These are phyloP conservation scores for Peromyscus eremicus DNA, from an alignment of 2,797 vertebrate species.

Conservation along the genomic window DNA sequence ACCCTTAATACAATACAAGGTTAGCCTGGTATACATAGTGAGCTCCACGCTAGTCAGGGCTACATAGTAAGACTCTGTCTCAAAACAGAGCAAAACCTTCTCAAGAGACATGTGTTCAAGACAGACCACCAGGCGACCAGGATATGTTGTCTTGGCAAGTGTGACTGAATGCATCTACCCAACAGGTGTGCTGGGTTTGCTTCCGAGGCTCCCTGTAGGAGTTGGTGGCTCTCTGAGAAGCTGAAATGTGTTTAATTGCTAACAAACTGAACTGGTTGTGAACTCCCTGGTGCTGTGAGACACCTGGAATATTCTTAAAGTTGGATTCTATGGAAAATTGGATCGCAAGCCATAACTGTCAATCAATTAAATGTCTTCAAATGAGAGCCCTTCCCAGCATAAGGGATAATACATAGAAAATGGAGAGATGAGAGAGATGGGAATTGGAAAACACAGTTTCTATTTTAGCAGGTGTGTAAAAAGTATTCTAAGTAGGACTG, in stretches of 20 bases:
- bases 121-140: background rate
- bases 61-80: background rate
- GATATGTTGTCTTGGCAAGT: background rate
- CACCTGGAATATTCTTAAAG: background rate
- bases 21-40: background rate
- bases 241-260: background rate
- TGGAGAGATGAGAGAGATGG: fast-evolving
- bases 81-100: background rate
- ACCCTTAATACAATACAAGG: background rate
- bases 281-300: background rate
- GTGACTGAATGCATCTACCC: background rate
- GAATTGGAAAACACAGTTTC: background rate
- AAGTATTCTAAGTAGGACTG: background rate
- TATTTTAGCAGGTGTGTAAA: background rate
- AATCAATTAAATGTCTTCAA: background rate
- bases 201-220: background rate
- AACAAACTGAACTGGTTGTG: background rate
- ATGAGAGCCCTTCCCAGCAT: background rate
- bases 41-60: background rate
- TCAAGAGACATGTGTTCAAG: background rate
- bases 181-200: background rate
- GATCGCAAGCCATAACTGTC: background rate
- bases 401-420: background rate
- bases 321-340: background rate
- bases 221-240: background rate